Conservation (phyloP, 2,113 vertebrate genomes). For the Rhodinocichla rosea region DNA sequence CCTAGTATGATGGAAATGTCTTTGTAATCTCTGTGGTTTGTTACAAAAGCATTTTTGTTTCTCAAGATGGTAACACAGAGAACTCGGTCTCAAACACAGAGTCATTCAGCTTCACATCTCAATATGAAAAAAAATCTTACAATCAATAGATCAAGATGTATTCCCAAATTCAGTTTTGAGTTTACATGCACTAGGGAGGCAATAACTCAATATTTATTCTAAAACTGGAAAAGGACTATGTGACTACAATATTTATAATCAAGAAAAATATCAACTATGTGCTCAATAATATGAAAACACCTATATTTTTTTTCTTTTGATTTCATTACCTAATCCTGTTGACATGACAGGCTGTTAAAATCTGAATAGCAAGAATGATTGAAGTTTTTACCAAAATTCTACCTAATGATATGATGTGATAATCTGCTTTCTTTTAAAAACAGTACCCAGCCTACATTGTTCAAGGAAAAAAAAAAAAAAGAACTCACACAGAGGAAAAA, state of each 20-base stretch:
- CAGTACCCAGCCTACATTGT: neutral
- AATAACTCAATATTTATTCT: neutral
- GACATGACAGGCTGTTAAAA: neutral
- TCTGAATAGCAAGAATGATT: neutral
- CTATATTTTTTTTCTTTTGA: neutral
- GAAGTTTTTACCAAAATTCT: neutral
- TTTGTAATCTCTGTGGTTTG: neutral
- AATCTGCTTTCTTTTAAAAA: neutral
- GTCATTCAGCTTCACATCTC: neutral
- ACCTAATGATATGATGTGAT: neutral
- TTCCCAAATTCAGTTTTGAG: neutral
- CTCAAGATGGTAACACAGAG: neutral
- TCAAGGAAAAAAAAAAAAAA: neutral
- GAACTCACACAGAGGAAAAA: neutral
- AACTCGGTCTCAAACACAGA: neutral
- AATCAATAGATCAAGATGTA: neutral
- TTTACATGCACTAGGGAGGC: neutral
- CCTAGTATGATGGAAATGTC: neutral
- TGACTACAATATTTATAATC: neutral
- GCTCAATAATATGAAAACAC: neutral
- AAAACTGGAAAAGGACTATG: neutral
- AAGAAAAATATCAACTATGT: neutral
- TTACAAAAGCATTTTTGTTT: neutral
- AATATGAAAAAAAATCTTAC: neutral
- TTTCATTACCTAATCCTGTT: neutral